Evolutionary conservation across 1,140 invertebrate species (phyloP), one percentile per base, ranked within the genome.

Genomic region (Sinonovacula constricta): DNA sequence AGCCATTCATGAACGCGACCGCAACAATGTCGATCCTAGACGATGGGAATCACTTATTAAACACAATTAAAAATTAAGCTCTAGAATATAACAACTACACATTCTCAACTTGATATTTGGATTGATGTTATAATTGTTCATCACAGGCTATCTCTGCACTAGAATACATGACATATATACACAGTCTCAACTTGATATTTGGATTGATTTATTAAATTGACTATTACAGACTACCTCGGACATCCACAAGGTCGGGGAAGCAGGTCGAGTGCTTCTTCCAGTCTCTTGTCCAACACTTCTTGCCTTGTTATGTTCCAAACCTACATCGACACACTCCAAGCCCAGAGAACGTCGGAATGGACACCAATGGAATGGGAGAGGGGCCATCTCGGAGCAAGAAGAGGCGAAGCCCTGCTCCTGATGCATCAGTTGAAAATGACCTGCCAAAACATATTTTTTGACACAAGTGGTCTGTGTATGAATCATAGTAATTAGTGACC

Each of bases 241-340:
- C 51, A 59, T 78, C 1, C 67, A 60, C 34, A 45, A 39, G 33
- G 66, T 78, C 10, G n/a, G 75, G 75, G 24, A 78, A 63, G 24
- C 34, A 53, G 24, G 66, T 78, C 10, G 33, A 63, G 24, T 18
- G 18, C 12, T 70, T 31, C 7, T 78, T 78, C 56, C 63, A 78
- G 53, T 54, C 66, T 0, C 75, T 70, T 12, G 75, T 78, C 15
- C 28, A 60, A 18, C 75, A 70, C 39, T 78, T 69, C 45, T 51
- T 78, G 36, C 75, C 75, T 2, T 78, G 75, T 63, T 78, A 69
- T 49, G 22, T 53, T 3, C 30, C 69, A 10, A 28, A 51, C 33
- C 54, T 78, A 12, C 33, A 14, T n/a, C 22, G 49, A 14, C n/a
- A 22, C 14, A 54, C 39, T 3, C 36, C 39, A 5, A 62, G 33